Conservation (phyloP, 2,888 invertebrate genomes). For the Sminthurides aquaticus region DNA sequence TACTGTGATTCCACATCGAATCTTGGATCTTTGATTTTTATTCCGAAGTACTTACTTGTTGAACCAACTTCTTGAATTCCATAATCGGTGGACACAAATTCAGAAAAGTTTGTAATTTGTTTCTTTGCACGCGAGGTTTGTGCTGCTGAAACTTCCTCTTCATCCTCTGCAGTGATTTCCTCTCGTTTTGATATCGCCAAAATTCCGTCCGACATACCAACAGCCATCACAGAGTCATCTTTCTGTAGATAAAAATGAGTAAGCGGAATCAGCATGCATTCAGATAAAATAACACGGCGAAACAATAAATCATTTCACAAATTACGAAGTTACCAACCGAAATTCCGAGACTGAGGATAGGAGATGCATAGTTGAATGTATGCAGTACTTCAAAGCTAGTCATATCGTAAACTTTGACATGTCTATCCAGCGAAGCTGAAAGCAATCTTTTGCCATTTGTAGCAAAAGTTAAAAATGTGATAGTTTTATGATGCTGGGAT, state of each 20-base stretch:
- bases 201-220: constrained; percentile 87
- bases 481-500: constrained; percentile 90
- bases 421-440: constrained; percentile 85
- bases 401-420: constrained; percentile 86
- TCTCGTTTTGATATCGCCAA: constrained; percentile 76
- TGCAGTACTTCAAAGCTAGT: constrained; percentile 78
- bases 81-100: constrained; percentile 36
- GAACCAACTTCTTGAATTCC: constrained; percentile 32
- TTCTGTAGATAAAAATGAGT: constrained; percentile 47
- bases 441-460: constrained; percentile 73
- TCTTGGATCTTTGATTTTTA: too few species aligned
- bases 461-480: constrained; percentile 76
- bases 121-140: constrained; percentile 17
- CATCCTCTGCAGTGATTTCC: constrained; percentile 46
- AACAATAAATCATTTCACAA: too few species aligned
- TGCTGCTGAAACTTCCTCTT: constrained; percentile 14
- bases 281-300: too few species aligned
- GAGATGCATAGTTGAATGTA: constrained; percentile 81
- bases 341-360: constrained; percentile 70
- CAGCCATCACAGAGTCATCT: constrained; percentile 74
- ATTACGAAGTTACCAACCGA: constrained; percentile 40
- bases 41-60: constrained; percentile 26
- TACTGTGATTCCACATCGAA: too few species aligned
- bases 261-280: too few species aligned
- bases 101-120: constrained; percentile 28